These are phyloP conservation scores for Julus scanicus DNA, from an alignment of 2,888 invertebrate genomes.

Conservation along the genomic window DNA sequence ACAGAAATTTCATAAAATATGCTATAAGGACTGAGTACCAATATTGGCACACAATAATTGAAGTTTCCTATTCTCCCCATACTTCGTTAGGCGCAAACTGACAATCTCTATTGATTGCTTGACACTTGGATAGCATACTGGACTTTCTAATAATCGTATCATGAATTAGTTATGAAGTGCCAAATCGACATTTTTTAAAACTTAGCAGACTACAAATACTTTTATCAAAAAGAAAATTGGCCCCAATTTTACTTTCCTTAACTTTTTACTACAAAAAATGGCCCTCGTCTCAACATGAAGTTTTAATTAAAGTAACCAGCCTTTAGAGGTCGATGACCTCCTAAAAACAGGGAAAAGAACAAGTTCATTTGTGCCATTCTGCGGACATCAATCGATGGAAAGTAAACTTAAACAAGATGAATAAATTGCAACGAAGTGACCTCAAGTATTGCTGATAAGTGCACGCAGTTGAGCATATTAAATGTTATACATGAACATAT, in stretches of 20 bases:
- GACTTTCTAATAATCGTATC: neutral
- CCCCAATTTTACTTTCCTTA: neutral
- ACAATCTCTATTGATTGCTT: too few species aligned
- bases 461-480: neutral
- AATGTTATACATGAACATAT: neutral
- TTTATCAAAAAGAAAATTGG: neutral
- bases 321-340: neutral
- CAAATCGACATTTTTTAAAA: neutral
- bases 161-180: neutral
- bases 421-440: neutral
- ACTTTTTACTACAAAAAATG: neutral
- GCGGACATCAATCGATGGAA: neutral
- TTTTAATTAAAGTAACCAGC: neutral
- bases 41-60: too few species aligned
- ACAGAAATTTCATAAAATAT: too few species aligned
- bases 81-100: too few species aligned
- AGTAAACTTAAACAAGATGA: neutral
- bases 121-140: neutral
- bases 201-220: neutral
- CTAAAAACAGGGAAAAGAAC: neutral
- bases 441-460: neutral
- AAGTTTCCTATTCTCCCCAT: too few species aligned
- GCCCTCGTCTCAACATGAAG: neutral
- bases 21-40: too few species aligned
- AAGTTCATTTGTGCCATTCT: slow-evolving; percentile 43